These are phyloP conservation scores for Tympanuchus pallidicinctus DNA, from an alignment of 2,113 vertebrate genomes.

Conservation along the genomic window DNA sequence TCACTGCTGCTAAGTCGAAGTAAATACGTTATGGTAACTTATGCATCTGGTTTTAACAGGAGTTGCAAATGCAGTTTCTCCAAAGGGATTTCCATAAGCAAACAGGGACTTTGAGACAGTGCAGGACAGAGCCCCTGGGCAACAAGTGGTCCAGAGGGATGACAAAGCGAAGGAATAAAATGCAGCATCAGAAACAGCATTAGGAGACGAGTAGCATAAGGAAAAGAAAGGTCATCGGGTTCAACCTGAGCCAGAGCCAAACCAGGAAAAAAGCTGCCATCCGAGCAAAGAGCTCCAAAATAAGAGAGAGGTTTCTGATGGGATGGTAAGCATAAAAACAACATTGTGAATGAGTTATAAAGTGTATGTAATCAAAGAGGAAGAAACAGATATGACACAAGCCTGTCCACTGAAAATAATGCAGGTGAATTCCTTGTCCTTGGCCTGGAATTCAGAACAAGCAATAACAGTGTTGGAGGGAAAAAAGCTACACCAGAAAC, in stretches of 20 bases:
- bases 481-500: not conserved
- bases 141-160: not conserved
- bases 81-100: not conserved
- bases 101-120: not conserved
- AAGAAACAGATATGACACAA: not conserved
- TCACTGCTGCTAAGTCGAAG: not conserved
- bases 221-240: not conserved
- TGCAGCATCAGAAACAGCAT: not conserved
- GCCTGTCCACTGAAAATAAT: not conserved
- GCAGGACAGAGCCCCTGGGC: not conserved
- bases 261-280: not conserved
- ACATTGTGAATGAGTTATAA: fast-evolving
- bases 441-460: not conserved
- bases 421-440: not conserved
- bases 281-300: not conserved
- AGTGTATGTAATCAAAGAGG: fast-evolving
- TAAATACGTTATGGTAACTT: not conserved
- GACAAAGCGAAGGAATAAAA: not conserved
- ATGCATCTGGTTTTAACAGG: not conserved
- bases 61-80: not conserved
- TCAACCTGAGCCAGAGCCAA: not conserved
- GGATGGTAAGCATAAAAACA: not conserved
- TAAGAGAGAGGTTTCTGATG: not conserved
- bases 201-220: not conserved
- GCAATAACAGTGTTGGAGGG: fast-evolving